Percentiles rank a stretch among this genome's conserved stretches.
phyloP scores from a whole-genome alignment of 2,888 invertebrate genomes.

The Sinelater perroti region DNA sequence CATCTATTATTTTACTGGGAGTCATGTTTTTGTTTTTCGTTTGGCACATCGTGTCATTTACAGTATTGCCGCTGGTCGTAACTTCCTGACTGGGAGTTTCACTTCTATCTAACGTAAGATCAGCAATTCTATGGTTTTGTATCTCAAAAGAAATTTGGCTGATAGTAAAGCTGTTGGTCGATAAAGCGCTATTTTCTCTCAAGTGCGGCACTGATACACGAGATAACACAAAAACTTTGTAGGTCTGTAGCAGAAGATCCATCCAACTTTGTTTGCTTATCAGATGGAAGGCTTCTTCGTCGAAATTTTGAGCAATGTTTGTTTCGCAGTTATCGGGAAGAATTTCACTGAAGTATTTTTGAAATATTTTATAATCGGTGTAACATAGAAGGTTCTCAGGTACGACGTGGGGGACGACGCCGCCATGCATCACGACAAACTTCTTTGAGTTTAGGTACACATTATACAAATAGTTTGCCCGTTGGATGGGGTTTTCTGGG shows the following conservation, averaged over 20 bases:
- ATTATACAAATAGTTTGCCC: conserved; percentile 48
- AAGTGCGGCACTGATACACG: conserved; percentile 55
- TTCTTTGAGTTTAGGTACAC: conserved; percentile 55
- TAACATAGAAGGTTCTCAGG: conserved; percentile 59
- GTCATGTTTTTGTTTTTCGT: too few relatives aligned
- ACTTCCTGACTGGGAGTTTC: too few relatives aligned
- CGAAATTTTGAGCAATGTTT: neutral
- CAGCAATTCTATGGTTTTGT: too few relatives aligned
- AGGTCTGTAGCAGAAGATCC: conserved; percentile 69
- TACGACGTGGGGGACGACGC: conserved; percentile 56
- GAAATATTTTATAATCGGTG: conserved; percentile 54
- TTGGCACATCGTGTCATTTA: too few relatives aligned
- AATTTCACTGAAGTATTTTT: conserved; percentile 27
- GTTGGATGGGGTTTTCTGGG: conserved; percentile 31
- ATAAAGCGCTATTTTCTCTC: too few relatives aligned
- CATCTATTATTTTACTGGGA: too few relatives aligned
- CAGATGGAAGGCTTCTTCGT: conserved; percentile 42
- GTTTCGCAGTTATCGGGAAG: conserved; percentile 32
- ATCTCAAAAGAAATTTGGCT: too few relatives aligned
- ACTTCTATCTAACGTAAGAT: too few relatives aligned
- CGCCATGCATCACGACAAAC: conserved; percentile 55
- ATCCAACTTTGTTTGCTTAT: conserved; percentile 65
- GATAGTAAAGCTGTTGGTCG: too few relatives aligned
- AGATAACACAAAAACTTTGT: conserved; percentile 66
- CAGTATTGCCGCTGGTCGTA: too few relatives aligned